Evolutionary conservation across 2,888 invertebrate genomes (phyloP).

Genomic region (Chouioia cunea): DNA sequence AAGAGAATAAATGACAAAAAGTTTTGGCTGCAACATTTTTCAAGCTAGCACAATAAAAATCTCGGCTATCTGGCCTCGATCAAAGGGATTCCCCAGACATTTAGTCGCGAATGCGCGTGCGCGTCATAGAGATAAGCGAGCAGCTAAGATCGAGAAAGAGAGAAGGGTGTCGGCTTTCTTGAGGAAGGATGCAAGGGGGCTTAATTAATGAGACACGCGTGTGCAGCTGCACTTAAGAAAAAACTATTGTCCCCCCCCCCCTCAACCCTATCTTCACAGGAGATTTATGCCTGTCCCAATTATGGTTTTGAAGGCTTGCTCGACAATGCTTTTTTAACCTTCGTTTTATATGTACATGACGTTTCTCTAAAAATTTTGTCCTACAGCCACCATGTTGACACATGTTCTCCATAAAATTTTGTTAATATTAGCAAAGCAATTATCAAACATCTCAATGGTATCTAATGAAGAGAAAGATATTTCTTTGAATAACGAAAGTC

Average conservation of each 20-base stretch:
- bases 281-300: constrained; percentile 67
- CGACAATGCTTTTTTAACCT: constrained; percentile 53
- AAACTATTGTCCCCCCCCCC: constrained; percentile 65
- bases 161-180: not conserved
- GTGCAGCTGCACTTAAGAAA: constrained; percentile 61
- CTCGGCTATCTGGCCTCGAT: constrained; percentile 29
- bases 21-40: constrained; percentile 26
- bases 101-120: constrained; percentile 12
- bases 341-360: not conserved
- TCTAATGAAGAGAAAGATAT: too few relatives aligned
- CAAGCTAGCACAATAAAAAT: constrained; percentile 37
- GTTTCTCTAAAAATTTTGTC: too few relatives aligned
- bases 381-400: too few relatives aligned
- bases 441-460: too few relatives aligned
- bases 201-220: constrained; percentile 68
- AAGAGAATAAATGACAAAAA: constrained; percentile 26
- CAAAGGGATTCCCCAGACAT: constrained; percentile 31
- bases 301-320: constrained; percentile 54
- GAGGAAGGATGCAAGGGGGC: constrained; percentile 39
- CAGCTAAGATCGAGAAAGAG: constrained; percentile 4
- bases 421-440: too few relatives aligned
- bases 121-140: constrained; percentile 24
- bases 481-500: too few relatives aligned
- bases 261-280: constrained; percentile 10
- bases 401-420: too few relatives aligned